Evolutionary conservation across 1,140 invertebrate genomes (phyloP).

Genomic region (Vanessa tameamea): DNA sequence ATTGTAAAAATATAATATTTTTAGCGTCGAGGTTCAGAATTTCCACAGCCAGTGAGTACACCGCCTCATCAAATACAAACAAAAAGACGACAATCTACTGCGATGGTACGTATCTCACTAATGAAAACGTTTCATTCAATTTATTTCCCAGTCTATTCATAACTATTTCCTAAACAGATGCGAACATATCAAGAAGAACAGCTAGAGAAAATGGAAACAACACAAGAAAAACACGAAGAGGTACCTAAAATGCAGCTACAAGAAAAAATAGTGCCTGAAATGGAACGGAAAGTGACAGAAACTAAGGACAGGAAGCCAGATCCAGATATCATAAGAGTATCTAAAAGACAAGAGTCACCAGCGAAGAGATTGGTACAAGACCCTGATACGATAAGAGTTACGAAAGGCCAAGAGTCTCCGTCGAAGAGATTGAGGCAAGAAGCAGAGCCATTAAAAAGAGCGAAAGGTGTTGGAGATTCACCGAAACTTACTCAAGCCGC

Average conservation of each 20-base stretch:
- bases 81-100: conserved; percentile 70
- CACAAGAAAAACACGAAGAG: conserved; percentile 55
- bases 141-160: background rate
- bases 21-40: conserved; percentile 73
- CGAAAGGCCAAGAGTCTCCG: conserved; percentile 67
- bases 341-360: conserved; percentile 64
- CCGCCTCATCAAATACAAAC: conserved; percentile 61
- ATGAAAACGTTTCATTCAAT: background rate
- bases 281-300: background rate
- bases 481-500: conserved; percentile 63
- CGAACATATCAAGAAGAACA: conserved; percentile 67
- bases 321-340: conserved; percentile 66
- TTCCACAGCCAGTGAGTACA: conserved; percentile 72
- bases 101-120: conserved; percentile 49
- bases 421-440: conserved; percentile 69
- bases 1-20: conserved; percentile 13
- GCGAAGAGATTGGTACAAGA: conserved; percentile 65
- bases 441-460: conserved; percentile 71
- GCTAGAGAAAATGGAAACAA: conserved; percentile 49
- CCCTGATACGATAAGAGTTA: conserved; percentile 64
- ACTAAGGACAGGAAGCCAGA: conserved; percentile 59
- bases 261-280: conserved; percentile 30
- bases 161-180: conserved; percentile 47
- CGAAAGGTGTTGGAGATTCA: conserved; percentile 66
- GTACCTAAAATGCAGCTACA: conserved; percentile 48